Evolutionary conservation across 2,888 invertebrate genomes (phyloP).

Genomic region (Entomobrya proxima): DNA sequence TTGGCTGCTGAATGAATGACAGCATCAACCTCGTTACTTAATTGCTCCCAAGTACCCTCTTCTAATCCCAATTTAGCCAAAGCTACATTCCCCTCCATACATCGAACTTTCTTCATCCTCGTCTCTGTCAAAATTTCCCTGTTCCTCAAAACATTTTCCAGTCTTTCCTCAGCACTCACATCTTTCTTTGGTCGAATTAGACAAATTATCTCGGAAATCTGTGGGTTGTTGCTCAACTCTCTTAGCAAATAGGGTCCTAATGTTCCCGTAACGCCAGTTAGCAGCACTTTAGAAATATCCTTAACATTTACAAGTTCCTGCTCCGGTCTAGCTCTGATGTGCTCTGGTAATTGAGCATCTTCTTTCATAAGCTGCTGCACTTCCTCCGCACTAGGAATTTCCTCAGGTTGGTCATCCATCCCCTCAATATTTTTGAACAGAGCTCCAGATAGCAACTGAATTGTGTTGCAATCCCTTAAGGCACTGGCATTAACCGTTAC

Average conservation of each 20-base stretch:
- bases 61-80: neutral
- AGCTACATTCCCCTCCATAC: neutral
- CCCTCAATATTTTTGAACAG: constrained; percentile 13
- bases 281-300: neutral
- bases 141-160: neutral
- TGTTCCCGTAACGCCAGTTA: constrained; percentile 48
- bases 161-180: neutral
- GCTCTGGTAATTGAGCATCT: constrained; percentile 34
- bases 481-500: constrained; percentile 8
- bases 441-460: neutral
- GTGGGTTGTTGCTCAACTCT: neutral
- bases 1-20: neutral
- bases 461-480: constrained; percentile 44
- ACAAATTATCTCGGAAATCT: constrained; percentile 37
- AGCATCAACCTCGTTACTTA: neutral
- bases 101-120: neutral
- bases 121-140: neutral
- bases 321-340: constrained; percentile 5
- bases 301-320: neutral
- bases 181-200: constrained; percentile 23
- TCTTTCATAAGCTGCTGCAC: constrained; percentile 22
- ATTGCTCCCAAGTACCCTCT: neutral
- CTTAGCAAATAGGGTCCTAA: constrained; percentile 39
- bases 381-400: neutral
- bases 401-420: neutral